Conservation (phyloP, 2,797 vertebrate genomes). For the Echeneis naucrates region DNA sequence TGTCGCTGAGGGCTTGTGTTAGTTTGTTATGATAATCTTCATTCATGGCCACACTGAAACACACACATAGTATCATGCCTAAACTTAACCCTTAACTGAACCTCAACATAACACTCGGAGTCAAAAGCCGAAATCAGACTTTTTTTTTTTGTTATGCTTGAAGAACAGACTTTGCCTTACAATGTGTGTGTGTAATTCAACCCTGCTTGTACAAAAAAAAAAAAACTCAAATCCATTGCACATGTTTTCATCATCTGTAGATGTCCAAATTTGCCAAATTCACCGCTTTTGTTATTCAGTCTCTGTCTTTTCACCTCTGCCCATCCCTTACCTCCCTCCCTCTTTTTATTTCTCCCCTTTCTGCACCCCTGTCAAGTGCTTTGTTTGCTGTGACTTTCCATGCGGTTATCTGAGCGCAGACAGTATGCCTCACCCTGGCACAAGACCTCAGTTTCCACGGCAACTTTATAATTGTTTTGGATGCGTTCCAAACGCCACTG, state of each 20-base stretch:
- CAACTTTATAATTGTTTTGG: constrained; percentile 99
- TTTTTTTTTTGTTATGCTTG: constrained; percentile 11
- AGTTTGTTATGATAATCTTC: constrained; percentile 56
- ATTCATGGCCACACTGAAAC: constrained; percentile 34
- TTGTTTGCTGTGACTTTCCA: constrained; percentile 89
- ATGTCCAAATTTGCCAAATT: constrained; percentile 59
- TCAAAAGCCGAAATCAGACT: constrained; percentile 10
- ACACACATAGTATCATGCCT: constrained; percentile 21
- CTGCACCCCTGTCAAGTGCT: constrained; percentile 82
- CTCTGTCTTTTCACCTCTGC: constrained; percentile 78
- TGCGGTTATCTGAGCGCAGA: constrained; percentile 88
- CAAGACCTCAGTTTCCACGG: constrained; percentile 94
- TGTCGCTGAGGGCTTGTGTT: constrained; percentile 68
- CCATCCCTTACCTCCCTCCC: constrained; percentile 77
- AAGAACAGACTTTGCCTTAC: constrained; percentile 2
- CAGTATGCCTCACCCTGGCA: constrained; percentile 92
- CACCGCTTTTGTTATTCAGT: constrained; percentile 72
- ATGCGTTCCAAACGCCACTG: constrained; percentile 88
- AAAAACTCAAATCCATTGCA: constrained; percentile 38
- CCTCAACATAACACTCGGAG: constrained; percentile 18
- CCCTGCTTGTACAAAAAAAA: background rate
- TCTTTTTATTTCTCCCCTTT: constrained; percentile 72
- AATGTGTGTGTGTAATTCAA: constrained; percentile 22
- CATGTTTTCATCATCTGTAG: constrained; percentile 45
- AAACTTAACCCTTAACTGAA: constrained; percentile 49